Evolutionary conservation across 1,140 invertebrate genomes (phyloP).

Genomic region (Atta texana): DNA sequence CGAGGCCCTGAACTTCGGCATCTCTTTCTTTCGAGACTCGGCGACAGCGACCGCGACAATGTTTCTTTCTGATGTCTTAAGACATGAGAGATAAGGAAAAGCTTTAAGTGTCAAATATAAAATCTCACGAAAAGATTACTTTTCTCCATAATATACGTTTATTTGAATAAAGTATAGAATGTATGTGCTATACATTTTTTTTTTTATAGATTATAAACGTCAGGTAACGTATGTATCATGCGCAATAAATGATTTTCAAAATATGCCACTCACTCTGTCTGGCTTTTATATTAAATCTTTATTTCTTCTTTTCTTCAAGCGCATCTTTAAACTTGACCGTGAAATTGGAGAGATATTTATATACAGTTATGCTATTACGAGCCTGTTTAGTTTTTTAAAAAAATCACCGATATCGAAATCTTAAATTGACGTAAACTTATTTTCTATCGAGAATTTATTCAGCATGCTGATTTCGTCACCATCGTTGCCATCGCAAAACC

Average conservation of each 20-base stretch:
- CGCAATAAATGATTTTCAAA: slow-evolving; percentile 17
- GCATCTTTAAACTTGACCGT: slow-evolving; percentile 10
- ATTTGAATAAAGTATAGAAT: background rate
- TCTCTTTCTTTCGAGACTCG: slow-evolving; percentile 26
- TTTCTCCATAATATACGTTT: background rate
- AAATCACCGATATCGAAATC: slow-evolving; percentile 15
- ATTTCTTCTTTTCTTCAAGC: slow-evolving; percentile 3
- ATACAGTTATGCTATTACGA: background rate
- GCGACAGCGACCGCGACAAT: slow-evolving; percentile 1
- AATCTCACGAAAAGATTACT: background rate
- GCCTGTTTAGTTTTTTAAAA: background rate
- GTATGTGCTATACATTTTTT: background rate
- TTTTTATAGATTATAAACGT: background rate
- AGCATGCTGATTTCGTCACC: slow-evolving; percentile 50
- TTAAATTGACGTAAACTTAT: background rate
- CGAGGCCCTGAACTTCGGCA: slow-evolving; percentile 23
- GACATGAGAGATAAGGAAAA: background rate
- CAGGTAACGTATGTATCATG: background rate
- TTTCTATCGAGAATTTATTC: slow-evolving; percentile 46
- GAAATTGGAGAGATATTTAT: slow-evolving; percentile 23
- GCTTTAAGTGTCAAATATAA: slow-evolving; percentile 21
- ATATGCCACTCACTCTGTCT: background rate
- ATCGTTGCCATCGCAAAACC: slow-evolving; percentile 55
- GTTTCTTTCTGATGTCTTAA: background rate
- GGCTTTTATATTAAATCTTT: background rate